These are phyloP conservation scores for Tenthredo notha DNA, from an alignment of 2,888 invertebrate species.

Conservation along the genomic window DNA sequence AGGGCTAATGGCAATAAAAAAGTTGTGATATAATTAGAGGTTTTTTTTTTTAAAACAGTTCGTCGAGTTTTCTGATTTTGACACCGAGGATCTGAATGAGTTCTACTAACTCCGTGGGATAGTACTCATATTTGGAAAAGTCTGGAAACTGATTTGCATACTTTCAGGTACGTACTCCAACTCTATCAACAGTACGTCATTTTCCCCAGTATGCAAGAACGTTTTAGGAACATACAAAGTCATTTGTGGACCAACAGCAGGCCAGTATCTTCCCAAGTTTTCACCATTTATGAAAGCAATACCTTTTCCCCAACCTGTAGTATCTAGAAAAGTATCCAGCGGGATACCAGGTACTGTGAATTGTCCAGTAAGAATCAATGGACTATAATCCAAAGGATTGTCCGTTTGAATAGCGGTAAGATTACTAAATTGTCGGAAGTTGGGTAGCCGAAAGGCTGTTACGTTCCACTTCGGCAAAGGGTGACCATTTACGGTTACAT, in stretches of 20 bases:
- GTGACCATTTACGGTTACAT: conserved; percentile 58
- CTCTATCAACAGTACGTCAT: conserved; percentile 83
- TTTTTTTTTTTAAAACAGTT: not conserved
- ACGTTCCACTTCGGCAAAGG: conserved; percentile 64
- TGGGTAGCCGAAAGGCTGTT: conserved; percentile 62
- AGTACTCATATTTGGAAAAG: conserved; percentile 71
- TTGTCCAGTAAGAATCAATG: conserved; percentile 80
- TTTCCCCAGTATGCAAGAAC: conserved; percentile 83
- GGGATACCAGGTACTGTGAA: conserved; percentile 78
- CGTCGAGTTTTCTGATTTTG: not conserved
- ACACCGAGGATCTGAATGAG: not conserved
- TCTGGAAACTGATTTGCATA: conserved; percentile 74
- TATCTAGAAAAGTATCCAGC: conserved; percentile 88
- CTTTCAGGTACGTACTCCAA: conserved; percentile 78
- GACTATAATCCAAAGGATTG: not conserved
- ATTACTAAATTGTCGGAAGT: conserved; percentile 57
- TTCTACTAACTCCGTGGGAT: not conserved
- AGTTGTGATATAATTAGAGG: too few relatives aligned
- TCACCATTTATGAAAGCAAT: conserved; percentile 91
- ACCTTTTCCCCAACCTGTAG: conserved; percentile 93
- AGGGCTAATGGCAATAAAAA: too few relatives aligned
- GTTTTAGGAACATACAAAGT: conserved; percentile 92
- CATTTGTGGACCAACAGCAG: conserved; percentile 88
- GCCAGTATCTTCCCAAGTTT: conserved; percentile 93
- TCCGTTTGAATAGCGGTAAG: not conserved